These are phyloP conservation scores for Percina caprodes DNA, from an alignment of 2,113 vertebrate species.

Conservation along the genomic window DNA sequence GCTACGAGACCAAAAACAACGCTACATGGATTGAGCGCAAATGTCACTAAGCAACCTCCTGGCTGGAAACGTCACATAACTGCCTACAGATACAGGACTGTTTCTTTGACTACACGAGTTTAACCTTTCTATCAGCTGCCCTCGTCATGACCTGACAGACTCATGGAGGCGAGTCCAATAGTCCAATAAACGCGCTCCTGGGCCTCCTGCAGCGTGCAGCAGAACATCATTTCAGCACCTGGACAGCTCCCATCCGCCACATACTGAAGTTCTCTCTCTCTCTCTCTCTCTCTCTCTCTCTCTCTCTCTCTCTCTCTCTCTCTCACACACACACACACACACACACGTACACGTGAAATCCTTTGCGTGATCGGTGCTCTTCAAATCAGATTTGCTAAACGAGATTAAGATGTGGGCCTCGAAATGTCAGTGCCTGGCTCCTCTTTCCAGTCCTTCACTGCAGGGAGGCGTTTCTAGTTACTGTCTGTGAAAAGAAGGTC, in stretches of 20 bases:
- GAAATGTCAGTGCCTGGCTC: conserved; percentile 71
- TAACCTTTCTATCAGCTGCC: conserved; percentile 31
- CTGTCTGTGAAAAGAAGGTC: conserved; percentile 63
- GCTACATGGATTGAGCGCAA: conserved; percentile 6
- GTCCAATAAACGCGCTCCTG: background rate
- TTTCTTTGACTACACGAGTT: conserved; percentile 13
- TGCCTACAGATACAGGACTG: background rate
- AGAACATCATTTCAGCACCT: conserved; percentile 43
- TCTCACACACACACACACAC: background rate
- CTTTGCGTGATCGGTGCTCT: conserved; percentile 13
- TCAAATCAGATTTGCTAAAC: conserved; percentile 68
- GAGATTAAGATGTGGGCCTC: conserved; percentile 58
- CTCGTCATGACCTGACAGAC: background rate
- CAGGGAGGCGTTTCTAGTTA: conserved; percentile 66
- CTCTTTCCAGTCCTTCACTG: conserved; percentile 51
- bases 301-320: too few relatives aligned
- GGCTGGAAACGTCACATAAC: conserved; percentile 25
- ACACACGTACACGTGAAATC: background rate
- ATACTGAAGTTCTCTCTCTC: background rate
- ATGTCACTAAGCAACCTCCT: conserved; percentile 34
- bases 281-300: too few relatives aligned
- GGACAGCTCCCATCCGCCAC: conserved; percentile 37
- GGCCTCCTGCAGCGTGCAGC: background rate
- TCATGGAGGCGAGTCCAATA: too few relatives aligned
- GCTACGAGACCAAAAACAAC: background rate